Base-by-base conservation (phyloP, 2,113 vertebrate genomes). In the Calyptomena viridis region DNA sequence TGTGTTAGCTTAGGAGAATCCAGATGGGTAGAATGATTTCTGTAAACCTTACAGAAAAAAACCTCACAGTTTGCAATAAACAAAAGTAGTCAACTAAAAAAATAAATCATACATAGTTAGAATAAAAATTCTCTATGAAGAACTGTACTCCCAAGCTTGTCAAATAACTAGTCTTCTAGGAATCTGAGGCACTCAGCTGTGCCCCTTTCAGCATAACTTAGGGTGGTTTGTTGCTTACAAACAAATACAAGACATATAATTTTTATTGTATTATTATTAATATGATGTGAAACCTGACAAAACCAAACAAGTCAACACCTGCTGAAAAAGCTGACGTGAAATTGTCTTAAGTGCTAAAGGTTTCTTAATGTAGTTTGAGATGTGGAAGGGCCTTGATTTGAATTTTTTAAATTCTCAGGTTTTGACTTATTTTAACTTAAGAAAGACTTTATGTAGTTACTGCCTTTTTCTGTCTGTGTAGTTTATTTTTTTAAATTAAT, bases 141-240 rank as follows among this genome's bases (percentile, higher is more conserved):
- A 93, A 84, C 47, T 0, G 3, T 66, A 94, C 63, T 97, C 71
- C 60, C 87, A 89, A 84, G 53, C 71, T 4, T 79, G 79, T 84
- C 66, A 93, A 93, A 94, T 59, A 94, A 94, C 72, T 59, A 85
- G 28, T 87, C 90, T 81, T 87, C 59, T 33, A 88, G 93, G 84
- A 88, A 94, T 86, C 35, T 33, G 81, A 94, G 86, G 83, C 77
- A 84, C 86, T 83, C 83, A 62, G 66, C 30, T 75, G 58, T 84
- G 94, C 92, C 82, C 87, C 84, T 87, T 97, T 94, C 79, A 78
- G 78, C 50, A 6, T 74, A 81, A 55, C 72, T 93, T 71, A 91
- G 85, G 78, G 89, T 89, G 69, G 40, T 94, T 97, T 98, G 97
- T 89, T 98, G 96, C 95, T 94, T 87, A 95, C 73, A 89, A 95